Evolutionary conservation across 2,797 vertebrate species (phyloP).

Genomic region (Ctenopoma kingsleyae): DNA sequence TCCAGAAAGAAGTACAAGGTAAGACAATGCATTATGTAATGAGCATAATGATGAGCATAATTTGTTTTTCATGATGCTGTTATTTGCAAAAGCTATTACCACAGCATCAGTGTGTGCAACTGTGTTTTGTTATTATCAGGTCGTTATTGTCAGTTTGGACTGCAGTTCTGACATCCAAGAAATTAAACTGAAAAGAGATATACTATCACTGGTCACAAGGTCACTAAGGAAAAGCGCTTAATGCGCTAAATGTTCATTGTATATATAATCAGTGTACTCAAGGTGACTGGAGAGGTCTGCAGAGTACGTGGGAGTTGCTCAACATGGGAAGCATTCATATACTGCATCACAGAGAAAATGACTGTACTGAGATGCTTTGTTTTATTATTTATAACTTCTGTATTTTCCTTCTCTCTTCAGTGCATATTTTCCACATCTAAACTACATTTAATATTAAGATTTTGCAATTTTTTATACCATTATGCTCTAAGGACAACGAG

Average conservation of each 20-base stretch:
- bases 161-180: constrained; percentile 86
- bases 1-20: constrained; percentile 87
- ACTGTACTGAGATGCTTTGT: constrained; percentile 48
- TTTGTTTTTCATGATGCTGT: constrained; percentile 64
- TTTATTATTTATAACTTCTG: constrained; percentile 56
- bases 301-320: constrained; percentile 56
- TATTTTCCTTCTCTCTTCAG: constrained; percentile 43
- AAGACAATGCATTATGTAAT: constrained; percentile 76
- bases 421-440: constrained; percentile 38
- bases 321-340: constrained; percentile 48
- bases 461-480: constrained; percentile 33
- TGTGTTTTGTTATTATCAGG: constrained; percentile 68
- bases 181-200: constrained; percentile 73
- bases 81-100: constrained; percentile 64
- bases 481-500: constrained; percentile 44
- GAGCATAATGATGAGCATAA: constrained; percentile 53
- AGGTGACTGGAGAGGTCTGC: constrained; percentile 72
- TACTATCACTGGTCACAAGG: constrained; percentile 62
- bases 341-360: constrained; percentile 44
- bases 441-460: constrained; percentile 38
- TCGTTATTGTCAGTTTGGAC: constrained; percentile 85
- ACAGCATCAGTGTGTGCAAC: constrained; percentile 55
- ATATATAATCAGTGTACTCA: constrained; percentile 63
- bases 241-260: constrained; percentile 64
- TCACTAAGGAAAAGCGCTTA: constrained; percentile 60